phyloP scores from a whole-genome alignment of 2,113 vertebrate genomes.

The Pelvicachromis taeniatus region DNA sequence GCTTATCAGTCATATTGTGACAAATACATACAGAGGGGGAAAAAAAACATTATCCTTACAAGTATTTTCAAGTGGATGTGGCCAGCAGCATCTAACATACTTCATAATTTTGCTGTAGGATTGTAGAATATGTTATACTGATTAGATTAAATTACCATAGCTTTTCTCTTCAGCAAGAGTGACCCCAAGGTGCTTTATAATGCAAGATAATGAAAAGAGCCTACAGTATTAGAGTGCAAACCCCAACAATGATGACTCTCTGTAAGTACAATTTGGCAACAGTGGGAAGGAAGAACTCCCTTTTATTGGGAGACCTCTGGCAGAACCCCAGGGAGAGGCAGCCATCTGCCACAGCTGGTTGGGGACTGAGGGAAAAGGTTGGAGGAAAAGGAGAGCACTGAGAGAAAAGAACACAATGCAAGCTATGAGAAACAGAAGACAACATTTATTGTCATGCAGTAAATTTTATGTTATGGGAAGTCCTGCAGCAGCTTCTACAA shows the following conservation, averaged over 20 bases:
- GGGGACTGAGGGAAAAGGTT: neutral
- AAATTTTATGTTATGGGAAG: neutral
- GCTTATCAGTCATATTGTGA: neutral
- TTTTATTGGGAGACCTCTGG: neutral
- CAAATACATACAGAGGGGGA: accelerated
- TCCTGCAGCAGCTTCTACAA: too few relatives aligned
- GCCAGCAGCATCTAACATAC: neutral
- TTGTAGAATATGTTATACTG: neutral
- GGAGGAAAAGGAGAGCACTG: neutral
- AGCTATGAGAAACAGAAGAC: neutral
- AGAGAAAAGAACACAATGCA: neutral
- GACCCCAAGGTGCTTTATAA: accelerated
- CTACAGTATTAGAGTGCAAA: neutral
- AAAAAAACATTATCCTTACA: accelerated
- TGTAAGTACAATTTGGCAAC: neutral
- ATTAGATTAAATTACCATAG: neutral
- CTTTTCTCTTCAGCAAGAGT: neutral
- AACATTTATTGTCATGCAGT: neutral
- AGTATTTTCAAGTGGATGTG: accelerated
- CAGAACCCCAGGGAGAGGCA: neutral
- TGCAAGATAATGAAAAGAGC: neutral
- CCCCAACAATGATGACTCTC: neutral
- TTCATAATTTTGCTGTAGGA: neutral
- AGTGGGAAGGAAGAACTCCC: neutral
- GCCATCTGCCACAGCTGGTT: too few relatives aligned